These are phyloP conservation scores for Plutomurus gul DNA, from an alignment of 1,140 invertebrate species.

Conservation along the genomic window DNA sequence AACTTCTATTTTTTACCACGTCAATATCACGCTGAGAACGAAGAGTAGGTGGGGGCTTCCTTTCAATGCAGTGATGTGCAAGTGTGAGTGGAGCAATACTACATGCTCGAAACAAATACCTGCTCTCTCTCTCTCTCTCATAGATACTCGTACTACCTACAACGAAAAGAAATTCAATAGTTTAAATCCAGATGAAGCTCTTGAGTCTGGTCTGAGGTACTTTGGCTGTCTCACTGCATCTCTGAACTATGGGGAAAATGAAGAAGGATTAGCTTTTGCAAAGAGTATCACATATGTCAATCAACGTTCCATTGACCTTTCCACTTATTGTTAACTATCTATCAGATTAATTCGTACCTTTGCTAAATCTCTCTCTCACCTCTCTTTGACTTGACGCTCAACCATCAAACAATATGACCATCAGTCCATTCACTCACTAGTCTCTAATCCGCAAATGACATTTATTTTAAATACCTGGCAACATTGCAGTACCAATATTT, in stretches of 20 bases:
- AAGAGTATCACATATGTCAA: neutral
- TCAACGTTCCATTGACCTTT: constrained; percentile 18
- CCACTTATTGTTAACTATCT: neutral
- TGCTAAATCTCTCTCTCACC: neutral
- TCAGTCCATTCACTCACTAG: neutral
- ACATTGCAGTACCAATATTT: too few relatives aligned
- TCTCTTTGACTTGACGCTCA: neutral
- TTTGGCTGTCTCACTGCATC: too few relatives aligned
- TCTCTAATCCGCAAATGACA: too few relatives aligned
- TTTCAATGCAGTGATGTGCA: neutral
- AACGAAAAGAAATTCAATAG: constrained; percentile 1
- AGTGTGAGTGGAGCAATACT: too few relatives aligned
- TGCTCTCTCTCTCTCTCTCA: too few relatives aligned
- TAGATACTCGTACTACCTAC: too few relatives aligned
- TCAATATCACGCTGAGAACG: constrained; percentile 34
- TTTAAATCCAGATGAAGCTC: neutral
- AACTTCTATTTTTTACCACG: constrained; percentile 38
- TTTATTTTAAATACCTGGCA: too few relatives aligned
- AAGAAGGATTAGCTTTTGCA: constrained; percentile 26
- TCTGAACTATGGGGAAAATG: constrained; percentile 16
- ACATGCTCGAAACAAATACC: too few relatives aligned
- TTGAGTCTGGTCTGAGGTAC: too few relatives aligned
- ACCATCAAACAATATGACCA: too few relatives aligned
- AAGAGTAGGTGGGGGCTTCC: constrained; percentile 5
- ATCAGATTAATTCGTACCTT: constrained; percentile 15